Conservation (phyloP, 2,888 invertebrate species). For the Lepidochrysops patricia region DNA sequence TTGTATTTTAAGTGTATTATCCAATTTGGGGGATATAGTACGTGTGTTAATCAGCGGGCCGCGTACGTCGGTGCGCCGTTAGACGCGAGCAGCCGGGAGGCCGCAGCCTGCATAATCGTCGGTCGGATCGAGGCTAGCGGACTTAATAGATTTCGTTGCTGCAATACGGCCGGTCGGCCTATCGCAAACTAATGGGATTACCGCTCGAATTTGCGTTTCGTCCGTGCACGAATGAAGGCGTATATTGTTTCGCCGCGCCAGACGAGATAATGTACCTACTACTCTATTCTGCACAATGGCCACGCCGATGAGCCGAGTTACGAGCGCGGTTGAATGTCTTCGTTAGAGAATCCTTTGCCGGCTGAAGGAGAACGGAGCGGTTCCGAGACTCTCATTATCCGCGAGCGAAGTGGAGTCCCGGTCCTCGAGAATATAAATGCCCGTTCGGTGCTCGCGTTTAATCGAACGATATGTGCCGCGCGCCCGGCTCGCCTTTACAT, state of each 20-base stretch:
- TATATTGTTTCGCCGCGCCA: conserved; percentile 31
- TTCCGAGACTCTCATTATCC: conserved; percentile 21
- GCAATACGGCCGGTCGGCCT: conserved; percentile 53
- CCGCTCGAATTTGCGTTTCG: conserved; percentile 56
- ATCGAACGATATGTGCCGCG: background rate
- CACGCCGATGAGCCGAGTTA: background rate
- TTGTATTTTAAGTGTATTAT: conserved; percentile 80
- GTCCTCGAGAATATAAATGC: conserved; percentile 13
- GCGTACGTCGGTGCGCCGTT: conserved; percentile 51
- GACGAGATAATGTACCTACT: conserved; percentile 3
- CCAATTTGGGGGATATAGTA: conserved; percentile 77
- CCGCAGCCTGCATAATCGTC: conserved; percentile 58
- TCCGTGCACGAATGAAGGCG: conserved; percentile 42
- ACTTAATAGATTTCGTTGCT: conserved; percentile 70
- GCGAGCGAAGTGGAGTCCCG: conserved; percentile 18
- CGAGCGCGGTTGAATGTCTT: conserved; percentile 34
- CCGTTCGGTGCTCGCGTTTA: background rate
- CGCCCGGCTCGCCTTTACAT: background rate
- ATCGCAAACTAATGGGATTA: conserved; percentile 66
- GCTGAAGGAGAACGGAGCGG: conserved; percentile 12
- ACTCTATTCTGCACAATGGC: conserved; percentile 3
- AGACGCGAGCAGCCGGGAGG: conserved; percentile 42
- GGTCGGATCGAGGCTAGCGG: conserved; percentile 57
- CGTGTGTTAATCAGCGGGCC: conserved; percentile 68
- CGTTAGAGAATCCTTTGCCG: conserved; percentile 32